phyloP scores from a whole-genome alignment of 2,797 vertebrate genomes.

The Anguilla obscura region DNA sequence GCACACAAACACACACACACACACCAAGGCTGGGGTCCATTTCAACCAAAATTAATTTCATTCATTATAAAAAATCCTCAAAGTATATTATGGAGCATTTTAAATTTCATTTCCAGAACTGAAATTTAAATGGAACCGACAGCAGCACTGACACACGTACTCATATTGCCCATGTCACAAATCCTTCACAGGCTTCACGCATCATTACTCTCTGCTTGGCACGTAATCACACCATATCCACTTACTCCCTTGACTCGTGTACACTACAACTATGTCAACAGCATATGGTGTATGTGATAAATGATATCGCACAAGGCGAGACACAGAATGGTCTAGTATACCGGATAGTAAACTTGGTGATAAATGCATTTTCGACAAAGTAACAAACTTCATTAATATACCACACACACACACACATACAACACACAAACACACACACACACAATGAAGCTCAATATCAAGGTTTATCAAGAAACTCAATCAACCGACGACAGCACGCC shows the following conservation, averaged over 20 bases:
- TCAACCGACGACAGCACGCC: not conserved
- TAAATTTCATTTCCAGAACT: not conserved
- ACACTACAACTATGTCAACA: conserved; percentile 28
- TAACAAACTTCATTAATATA: conserved; percentile 22
- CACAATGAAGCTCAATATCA: conserved; percentile 22
- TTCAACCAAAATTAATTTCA: not conserved
- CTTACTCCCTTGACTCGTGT: conserved; percentile 5
- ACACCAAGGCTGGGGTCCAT: not conserved
- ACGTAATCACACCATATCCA: conserved; percentile 1
- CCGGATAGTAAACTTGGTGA: not conserved
- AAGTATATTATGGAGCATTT: not conserved
- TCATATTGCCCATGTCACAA: not conserved
- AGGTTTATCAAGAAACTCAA: not conserved
- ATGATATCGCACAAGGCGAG: conserved; percentile 21
- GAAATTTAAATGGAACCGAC: not conserved
- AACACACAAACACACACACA: conserved; percentile 42
- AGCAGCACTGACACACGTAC: not conserved
- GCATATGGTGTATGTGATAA: conserved; percentile 25
- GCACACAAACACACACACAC: conserved; percentile 29
- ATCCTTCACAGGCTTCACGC: conserved; percentile 19
- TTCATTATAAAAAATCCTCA: not conserved
- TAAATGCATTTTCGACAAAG: not conserved
- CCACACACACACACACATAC: conserved; percentile 15
- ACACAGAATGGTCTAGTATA: not conserved
- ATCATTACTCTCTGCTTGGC: conserved; percentile 7